Conservation (phyloP, 2,113 vertebrate species). For the Balaeniceps rex region DNA sequence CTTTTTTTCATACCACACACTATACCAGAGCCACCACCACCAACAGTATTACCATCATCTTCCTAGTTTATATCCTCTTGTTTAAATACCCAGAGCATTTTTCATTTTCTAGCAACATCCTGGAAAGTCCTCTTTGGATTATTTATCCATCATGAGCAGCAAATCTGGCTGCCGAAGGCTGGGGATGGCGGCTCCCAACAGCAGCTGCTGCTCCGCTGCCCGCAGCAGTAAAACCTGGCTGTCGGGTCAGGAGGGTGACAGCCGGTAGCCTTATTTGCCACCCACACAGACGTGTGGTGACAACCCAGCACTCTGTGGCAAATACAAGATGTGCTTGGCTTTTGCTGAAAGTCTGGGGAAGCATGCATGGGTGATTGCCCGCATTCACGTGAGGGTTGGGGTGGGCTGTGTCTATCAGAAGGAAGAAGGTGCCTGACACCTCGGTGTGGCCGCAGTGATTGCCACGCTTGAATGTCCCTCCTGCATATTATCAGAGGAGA, state of each 20-base stretch:
- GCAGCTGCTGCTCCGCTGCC: neutral
- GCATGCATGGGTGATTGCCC: neutral
- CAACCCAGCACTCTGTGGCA: neutral
- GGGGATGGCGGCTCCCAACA: neutral
- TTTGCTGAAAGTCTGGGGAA: neutral
- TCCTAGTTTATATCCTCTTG: neutral
- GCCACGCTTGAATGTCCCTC: neutral
- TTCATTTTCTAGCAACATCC: neutral
- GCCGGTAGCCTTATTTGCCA: neutral
- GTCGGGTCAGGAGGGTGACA: neutral
- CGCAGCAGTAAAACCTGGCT: neutral
- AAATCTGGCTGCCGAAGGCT: neutral
- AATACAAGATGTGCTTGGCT: neutral
- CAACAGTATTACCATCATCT: neutral
- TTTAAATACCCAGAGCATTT: neutral
- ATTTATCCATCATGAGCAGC: neutral
- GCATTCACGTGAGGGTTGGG: fast-evolving
- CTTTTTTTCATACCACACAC: neutral
- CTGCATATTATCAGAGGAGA: neutral
- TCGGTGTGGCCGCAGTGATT: neutral
- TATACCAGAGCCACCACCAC: neutral
- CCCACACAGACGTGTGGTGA: neutral
- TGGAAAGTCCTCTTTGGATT: neutral
- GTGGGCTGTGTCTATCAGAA: neutral
- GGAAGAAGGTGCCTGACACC: neutral